Conservation (phyloP, 2,113 vertebrate genomes). For the Ariopsis seemanni region DNA sequence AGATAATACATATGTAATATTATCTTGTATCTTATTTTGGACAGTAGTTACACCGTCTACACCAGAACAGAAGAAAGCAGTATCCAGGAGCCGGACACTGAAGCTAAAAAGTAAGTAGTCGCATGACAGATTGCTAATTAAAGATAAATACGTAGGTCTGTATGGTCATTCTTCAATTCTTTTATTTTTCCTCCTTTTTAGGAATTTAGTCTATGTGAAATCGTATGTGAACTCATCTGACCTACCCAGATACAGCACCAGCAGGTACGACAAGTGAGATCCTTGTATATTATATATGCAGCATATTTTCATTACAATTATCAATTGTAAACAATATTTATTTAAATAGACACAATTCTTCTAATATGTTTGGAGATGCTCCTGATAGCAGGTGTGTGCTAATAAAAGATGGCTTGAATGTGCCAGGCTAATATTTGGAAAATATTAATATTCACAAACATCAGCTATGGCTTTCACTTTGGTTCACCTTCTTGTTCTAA, state of each 20-base stretch:
- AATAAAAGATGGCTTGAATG: background rate
- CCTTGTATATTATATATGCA: background rate
- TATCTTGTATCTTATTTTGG: slow-evolving; percentile 33
- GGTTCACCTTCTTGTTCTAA: too few species aligned
- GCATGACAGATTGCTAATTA: background rate
- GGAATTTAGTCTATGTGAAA: slow-evolving; percentile 81
- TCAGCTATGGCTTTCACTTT: too few species aligned
- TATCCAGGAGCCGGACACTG: slow-evolving; percentile 41
- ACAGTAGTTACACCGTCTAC: slow-evolving; percentile 47
- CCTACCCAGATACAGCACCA: slow-evolving; percentile 27
- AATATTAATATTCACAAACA: too few species aligned
- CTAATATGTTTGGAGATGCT: background rate
- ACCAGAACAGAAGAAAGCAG: slow-evolving; percentile 49
- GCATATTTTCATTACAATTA: background rate
- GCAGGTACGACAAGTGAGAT: slow-evolving; percentile 31
- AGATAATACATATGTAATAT: background rate
- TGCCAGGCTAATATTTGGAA: background rate
- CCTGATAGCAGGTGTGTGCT: background rate
- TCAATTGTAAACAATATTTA: background rate
- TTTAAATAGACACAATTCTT: background rate
- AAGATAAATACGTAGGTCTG: background rate
- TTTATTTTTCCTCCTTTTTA: slow-evolving; percentile 48
- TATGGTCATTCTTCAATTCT: background rate
- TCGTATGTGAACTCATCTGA: slow-evolving; percentile 77
- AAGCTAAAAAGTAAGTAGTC: slow-evolving; percentile 69